These are phyloP conservation scores for Psylliodes chrysocephalus DNA, from an alignment of 2,888 invertebrate genomes.

Conservation along the genomic window DNA sequence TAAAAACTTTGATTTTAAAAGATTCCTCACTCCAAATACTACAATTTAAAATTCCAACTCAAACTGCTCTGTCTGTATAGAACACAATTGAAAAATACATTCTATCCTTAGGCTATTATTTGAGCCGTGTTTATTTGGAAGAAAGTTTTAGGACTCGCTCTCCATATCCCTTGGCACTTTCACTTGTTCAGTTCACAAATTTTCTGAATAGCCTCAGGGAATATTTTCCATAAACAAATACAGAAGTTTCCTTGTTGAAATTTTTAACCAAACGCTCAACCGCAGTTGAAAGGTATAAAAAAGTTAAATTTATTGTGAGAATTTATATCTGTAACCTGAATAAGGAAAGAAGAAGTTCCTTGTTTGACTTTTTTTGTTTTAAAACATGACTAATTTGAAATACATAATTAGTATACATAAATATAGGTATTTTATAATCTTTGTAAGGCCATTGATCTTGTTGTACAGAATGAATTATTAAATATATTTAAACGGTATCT, in stretches of 20 bases:
- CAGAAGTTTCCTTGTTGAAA: background rate
- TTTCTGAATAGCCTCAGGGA: background rate
- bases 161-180: background rate
- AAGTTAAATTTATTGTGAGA: too few species aligned
- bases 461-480: too few species aligned
- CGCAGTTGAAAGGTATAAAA: background rate
- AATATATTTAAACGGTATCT: too few species aligned
- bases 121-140: background rate
- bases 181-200: background rate
- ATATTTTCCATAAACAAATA: slow-evolving; percentile 6
- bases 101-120: background rate
- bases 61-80: background rate
- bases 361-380: too few species aligned
- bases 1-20: too few species aligned
- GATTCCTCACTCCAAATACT: too few species aligned
- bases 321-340: too few species aligned
- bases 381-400: too few species aligned
- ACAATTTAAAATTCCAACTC: background rate
- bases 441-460: too few species aligned
- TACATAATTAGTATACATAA: too few species aligned
- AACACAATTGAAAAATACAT: background rate
- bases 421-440: too few species aligned
- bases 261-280: background rate
- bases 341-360: too few species aligned
- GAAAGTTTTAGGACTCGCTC: background rate